Evolutionary conservation across 2,113 vertebrate genomes (phyloP).

Genomic region (Laticauda laticaudata): DNA sequence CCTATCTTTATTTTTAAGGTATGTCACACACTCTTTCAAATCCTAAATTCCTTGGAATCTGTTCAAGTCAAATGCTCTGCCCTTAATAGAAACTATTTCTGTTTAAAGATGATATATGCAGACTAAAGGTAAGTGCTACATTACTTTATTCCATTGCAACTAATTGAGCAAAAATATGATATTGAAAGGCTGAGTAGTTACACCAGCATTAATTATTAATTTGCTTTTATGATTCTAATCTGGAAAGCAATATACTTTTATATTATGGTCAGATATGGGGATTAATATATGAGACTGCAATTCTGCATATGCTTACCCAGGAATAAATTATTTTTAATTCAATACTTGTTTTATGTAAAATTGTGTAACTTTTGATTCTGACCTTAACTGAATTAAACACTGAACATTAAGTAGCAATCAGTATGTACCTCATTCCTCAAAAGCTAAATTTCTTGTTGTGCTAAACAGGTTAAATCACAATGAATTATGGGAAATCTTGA

Average conservation of each 20-base stretch:
- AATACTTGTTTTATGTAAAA: neutral
- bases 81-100: neutral
- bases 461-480: neutral
- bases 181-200: constrained; percentile 6
- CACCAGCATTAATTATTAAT: constrained; percentile 34
- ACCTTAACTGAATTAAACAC: constrained; percentile 4
- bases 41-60: neutral
- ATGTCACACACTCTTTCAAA: neutral
- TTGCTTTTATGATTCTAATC: constrained; percentile 17
- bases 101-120: constrained; percentile 3
- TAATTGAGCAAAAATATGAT: neutral
- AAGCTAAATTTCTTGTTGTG: neutral
- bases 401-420: neutral
- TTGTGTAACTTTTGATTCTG: neutral
- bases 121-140: constrained; percentile 3
- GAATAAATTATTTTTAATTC: neutral
- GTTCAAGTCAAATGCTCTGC: neutral
- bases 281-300: neutral
- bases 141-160: constrained; percentile 3
- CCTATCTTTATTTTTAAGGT: neutral
- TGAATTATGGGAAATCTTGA: neutral
- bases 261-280: constrained; percentile 4
- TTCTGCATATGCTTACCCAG: neutral
- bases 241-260: constrained; percentile 23
- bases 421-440: neutral